Evolutionary conservation across 2,888 invertebrate genomes (phyloP), one percentile per base, ranked within the genome.

Genomic region (Lobophora halterata): DNA sequence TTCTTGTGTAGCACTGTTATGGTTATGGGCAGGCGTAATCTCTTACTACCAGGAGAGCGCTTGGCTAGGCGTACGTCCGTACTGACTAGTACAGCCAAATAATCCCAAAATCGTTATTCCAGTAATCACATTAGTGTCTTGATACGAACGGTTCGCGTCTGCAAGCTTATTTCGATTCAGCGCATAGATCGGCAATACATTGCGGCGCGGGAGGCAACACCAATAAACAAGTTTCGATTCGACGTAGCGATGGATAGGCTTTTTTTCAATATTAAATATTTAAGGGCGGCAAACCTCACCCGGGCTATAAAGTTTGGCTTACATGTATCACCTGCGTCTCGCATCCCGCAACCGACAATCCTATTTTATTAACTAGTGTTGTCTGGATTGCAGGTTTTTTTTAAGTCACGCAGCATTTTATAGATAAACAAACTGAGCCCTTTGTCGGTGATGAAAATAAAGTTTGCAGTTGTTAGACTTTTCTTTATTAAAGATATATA

Each of bases 251-350:
- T 75, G 65, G 72, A 76, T 78, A 57, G 68, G 60, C 35, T 55
- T 78, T 79, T 79, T 79, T 76, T 71, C 72, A 72, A 75, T 79
- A 79, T 78, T 75, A 80, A 79, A 78, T 81, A 80, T 82, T 83
- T 76, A 85, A 76, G 70, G 55, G 71, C 73, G 72, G 76, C 67
- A 79, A 81, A 79, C 80, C 82, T 77, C 79, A 65, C 73, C 60
- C 65, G 55, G 49, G 72, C 79, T 71, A 80, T 86, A 85, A 86
- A 82, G 61, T 78, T 75, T 54, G 72, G 65, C 74, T 72, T 68
- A 70, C 67, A 76, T 79, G 80, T 71, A 81, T 83, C 83, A 83
- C 79, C 77, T 78, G 80, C 71, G 74, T 65, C 74, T 62, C 65
- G 55, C 52, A 58, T 65, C 59, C 63, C 68, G 63, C 65, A 63